Base-by-base conservation (phyloP, 2,888 invertebrate species). In the Incurvaria masculella region DNA sequence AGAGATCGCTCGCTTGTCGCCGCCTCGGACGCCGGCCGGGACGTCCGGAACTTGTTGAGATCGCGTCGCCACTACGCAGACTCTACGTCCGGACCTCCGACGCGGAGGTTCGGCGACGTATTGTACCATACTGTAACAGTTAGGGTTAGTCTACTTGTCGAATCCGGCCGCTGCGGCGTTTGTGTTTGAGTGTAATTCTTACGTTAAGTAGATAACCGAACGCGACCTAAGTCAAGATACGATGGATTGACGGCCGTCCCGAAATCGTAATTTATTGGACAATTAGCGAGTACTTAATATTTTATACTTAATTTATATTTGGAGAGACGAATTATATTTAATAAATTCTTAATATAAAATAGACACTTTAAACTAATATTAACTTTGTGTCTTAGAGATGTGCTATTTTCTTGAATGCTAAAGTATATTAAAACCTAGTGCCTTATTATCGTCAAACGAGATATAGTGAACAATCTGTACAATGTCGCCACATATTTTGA, bases 211-310 rank as follows among this genome's bases (percentile, higher is more conserved):
- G 73, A 71, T 69, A 75, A 70, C 72, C 70, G 72, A 76, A 74
- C 72, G 71, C 75, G 76, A 75, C 76, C 74, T 75, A 72, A 76
- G 76, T 78, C 78, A 76, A 69, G 69, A 68, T 68, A 70, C 74
- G 73, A 72, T 76, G 71, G 66, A 72, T 71, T 69, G 69, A 74
- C 76, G 75, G 75, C 75, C 74, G 75, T 76, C 75, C 78, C 78
- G 70, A 72, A 69, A 74, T 74, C 75, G 75, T 78, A 76, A 76
- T 75, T 78, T 76, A 76, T 78, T 78, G 65, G 69, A 48, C 33
- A 33, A 33, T 3, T 33, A 69, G 63, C 64, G 75, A 76, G 73
- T 47, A n/a, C 40, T 52, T 71, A 73, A 66, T 65, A 62, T 57
- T 70, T 68, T 72, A 68, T 67, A 72, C 63, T 61, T 73, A 69